Base-by-base conservation (phyloP, 2,797 vertebrate species). In the Columba guinea region DNA sequence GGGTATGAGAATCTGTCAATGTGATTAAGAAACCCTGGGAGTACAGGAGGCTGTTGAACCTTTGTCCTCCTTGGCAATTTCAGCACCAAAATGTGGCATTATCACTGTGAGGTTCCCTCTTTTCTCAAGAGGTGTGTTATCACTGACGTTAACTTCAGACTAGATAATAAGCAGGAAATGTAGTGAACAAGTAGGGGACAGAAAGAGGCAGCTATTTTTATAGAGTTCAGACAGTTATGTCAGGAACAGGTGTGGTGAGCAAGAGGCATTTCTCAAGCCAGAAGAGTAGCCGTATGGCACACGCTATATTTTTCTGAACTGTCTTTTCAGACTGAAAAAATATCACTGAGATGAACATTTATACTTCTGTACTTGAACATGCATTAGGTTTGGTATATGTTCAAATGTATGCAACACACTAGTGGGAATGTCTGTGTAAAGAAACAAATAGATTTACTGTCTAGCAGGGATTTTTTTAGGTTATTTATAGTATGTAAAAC, bases 351-450 rank as follows among this genome's bases (percentile, higher is more conserved):
- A 13, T 67, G 74, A 85, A 81, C 13, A 17, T 60, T 89, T 87
- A 37, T 81, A 41, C 17, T 85, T 63, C 6, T 0, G 5, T 37
- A 14, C n/a, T 34, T 71, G 53, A 56, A 24, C 6, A 3, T 4
- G 9, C 0, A 0, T 84, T 80, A 8, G 22, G 9, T 39, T 73
- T 0, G 0, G 13, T 83, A 1, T 15, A 4, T 7, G 16, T 55
- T 10, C 9, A 70, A 24, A 49, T 0, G 2, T 24, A 1, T 3
- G 17, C 49, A 55, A 56, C 55, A 62, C 48, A n/a, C 19, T 46
- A 14, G 52, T 59, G 64, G 35, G 63, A 73, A 68, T 80, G 64
- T 8, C 75, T 80, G 32, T 0, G 0, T 11, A 56, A 88, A 86
- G 59, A 81, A 5, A 70, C 35, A 51, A 70, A 34, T 20, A 32